Base-by-base conservation (phyloP, 2,797 vertebrate genomes). In the Ctenopoma multispine region DNA sequence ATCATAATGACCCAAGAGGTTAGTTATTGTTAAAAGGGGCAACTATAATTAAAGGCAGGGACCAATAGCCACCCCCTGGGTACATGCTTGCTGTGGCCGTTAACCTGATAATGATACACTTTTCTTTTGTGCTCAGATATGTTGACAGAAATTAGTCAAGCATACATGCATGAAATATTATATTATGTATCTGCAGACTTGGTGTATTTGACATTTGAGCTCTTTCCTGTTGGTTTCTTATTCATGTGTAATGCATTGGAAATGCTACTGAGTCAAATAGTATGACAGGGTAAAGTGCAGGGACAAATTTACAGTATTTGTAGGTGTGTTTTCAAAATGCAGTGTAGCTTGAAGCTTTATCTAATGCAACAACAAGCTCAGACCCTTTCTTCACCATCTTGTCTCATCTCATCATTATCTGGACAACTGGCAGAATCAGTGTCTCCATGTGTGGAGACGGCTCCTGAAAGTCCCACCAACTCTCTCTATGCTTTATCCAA, bases 381-480 rank as follows among this genome's bases (percentile, higher is more conserved):
- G 63, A 23, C 11, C 38, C 13, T 44, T 57, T 59, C 40, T 81
- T 83, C 86, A 46, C 15, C 44, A 9, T 46, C 44, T n/a, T 46
- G 18, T n/a, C 44, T 46, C 18, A 46, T 20, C 44, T 73, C 60
- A 75, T 82, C 76, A 73, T 88, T 91, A 90, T 90, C 88, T 84
- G 67, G 17, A 55, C 50, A 69, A 74, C 50, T 14, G 46, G 44
- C 20, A 69, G 48, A 82, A 87, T 90, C 85, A 85, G 63, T 87
- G 79, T 85, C 86, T 89, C 73, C 58, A 24, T 61, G 56, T 27
- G 29, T 64, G 73, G 67, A 87, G 86, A 77, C 75, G 87, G 83
- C 89, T 87, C 87, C 82, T 69, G 24, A 66, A 59, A 60, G 89
- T 90, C 87, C 81, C 66, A 66, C 38, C 27, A 51, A 59, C 71